A percentile compares a stretch with the other conserved stretches of the same genome.
phyloP scores from a whole-genome alignment of 1,140 invertebrate species.

The Drosophila hydei region DNA sequence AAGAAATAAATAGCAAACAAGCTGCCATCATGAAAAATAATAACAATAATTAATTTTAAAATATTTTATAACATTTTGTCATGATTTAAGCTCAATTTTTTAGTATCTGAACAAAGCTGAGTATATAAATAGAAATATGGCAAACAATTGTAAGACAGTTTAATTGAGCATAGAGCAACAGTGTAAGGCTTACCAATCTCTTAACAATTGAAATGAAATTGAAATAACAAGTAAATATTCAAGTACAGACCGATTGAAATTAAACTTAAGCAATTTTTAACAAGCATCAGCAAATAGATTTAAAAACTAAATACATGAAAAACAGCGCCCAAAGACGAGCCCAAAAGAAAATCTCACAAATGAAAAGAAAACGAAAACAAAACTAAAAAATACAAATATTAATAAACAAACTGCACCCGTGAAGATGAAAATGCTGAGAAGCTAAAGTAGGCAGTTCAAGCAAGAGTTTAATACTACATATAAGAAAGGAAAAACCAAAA shows the following conservation, averaged over 20 bases:
- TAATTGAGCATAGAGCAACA: conserved; percentile 37
- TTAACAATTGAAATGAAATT: conserved; percentile 55
- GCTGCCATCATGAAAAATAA: conserved; percentile 77
- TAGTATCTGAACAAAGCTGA: conserved; percentile 24
- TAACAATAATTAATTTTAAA: conserved; percentile 80
- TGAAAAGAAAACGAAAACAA: background rate
- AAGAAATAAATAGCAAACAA: conserved; percentile 58
- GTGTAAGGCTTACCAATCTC: conserved; percentile 55
- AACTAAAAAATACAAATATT: conserved; percentile 32
- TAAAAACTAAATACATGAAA: conserved; percentile 48
- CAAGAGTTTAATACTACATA: conserved; percentile 42
- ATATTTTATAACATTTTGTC: conserved; percentile 69
- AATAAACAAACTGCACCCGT: conserved; percentile 25
- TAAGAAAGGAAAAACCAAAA: conserved; percentile 15
- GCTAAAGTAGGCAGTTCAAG: conserved; percentile 16
- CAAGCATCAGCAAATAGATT: conserved; percentile 58
- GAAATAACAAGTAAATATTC: background rate
- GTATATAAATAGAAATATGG: conserved; percentile 15
- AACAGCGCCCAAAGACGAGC: conserved; percentile 26
- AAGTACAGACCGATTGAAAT: conserved; percentile 41
- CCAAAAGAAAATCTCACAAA: conserved; percentile 3
- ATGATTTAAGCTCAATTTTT: conserved; percentile 65
- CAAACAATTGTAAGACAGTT: conserved; percentile 18
- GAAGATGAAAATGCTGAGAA: conserved; percentile 7
- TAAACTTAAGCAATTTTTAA: conserved; percentile 74